Base-by-base conservation (phyloP, 2,797 vertebrate species). In the Heteromormyrus szaboi region DNA sequence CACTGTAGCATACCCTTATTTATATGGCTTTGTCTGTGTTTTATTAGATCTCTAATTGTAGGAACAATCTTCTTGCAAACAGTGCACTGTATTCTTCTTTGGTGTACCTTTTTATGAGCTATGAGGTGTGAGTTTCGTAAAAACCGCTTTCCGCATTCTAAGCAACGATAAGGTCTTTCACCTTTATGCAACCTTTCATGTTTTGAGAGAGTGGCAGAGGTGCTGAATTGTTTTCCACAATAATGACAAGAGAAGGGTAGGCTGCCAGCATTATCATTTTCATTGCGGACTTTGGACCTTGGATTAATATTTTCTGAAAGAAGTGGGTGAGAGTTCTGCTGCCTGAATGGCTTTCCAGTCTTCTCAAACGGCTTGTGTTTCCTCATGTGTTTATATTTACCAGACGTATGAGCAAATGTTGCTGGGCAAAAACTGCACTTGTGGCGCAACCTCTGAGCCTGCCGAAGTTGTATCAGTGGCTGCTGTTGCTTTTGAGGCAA, bases 61-160 rank as follows among this genome's bases (percentile, higher is more conserved):
- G 94, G 93, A 86, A 96, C 88, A 90, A 96, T 93, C 90, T 94
- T 95, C 90, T 88, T 93, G 91, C 96, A 97, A 88, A 95, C 94
- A 25, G 95, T 95, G 90, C 96, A 97, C 89, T 96, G 95, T 92
- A 96, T 93, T 89, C 90, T 96, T 89, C 92, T 92, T 90, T 94
- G 94, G 88, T 97, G 96, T 86, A 94, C 90, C 37, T 88, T 92
- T 93, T 94, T 95, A 91, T 97, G 96, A 83, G 90, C 2, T 22
- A 93, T 84, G 41, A 96, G 90, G 92, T 95, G 86, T 9, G 89
- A 19, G 79, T 3, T 92, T 88, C 90, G 94, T 87, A 93, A 93
- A 91, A 96, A 97, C 81, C 85, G 85, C 90, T 94, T 95, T 41
- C 94, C 93, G 93, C 96, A 96, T 53, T 95, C 93, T 88, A 94